phyloP scores from a whole-genome alignment of 1,140 invertebrate genomes.

The Aradophagus sp. region DNA sequence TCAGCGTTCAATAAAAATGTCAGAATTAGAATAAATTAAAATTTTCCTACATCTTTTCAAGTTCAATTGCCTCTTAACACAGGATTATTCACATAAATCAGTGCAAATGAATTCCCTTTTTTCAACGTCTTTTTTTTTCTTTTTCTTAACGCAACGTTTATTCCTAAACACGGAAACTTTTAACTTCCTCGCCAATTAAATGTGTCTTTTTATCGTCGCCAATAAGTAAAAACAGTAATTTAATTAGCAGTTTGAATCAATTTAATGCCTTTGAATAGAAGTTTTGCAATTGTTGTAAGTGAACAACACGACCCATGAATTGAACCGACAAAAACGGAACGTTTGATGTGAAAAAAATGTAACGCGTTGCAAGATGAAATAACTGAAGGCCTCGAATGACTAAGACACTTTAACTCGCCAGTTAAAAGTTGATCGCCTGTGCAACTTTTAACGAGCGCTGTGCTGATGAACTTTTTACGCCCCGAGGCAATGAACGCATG shows the following conservation, averaged over 20 bases:
- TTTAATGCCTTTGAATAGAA: no score
- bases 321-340: no score
- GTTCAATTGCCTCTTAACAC: conserved; percentile 5
- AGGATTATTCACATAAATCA: conserved; percentile 4
- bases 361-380: no score
- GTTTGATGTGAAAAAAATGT: no score
- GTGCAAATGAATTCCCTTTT: no score
- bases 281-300: no score
- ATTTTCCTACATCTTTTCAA: conserved; percentile 7
- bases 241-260: conserved; percentile 3
- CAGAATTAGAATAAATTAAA: conserved; percentile 8
- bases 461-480: conserved; percentile 12
- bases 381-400: no score
- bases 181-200: conserved; percentile 14
- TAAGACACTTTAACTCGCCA: no score
- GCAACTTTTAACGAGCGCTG: not conserved
- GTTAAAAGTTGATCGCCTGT: not conserved
- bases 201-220: conserved; percentile 2
- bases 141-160: not conserved
- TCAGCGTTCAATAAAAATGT: not conserved
- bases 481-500: no score
- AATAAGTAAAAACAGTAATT: conserved; percentile 8
- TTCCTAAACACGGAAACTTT: conserved; percentile 3
- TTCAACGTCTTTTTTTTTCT: no score
- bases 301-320: no score